Percentiles rank a stretch among this genome's conserved stretches.
Evolutionary conservation across 1,140 invertebrate species (phyloP).

Genomic region (Drosophila neocordata): DNA sequence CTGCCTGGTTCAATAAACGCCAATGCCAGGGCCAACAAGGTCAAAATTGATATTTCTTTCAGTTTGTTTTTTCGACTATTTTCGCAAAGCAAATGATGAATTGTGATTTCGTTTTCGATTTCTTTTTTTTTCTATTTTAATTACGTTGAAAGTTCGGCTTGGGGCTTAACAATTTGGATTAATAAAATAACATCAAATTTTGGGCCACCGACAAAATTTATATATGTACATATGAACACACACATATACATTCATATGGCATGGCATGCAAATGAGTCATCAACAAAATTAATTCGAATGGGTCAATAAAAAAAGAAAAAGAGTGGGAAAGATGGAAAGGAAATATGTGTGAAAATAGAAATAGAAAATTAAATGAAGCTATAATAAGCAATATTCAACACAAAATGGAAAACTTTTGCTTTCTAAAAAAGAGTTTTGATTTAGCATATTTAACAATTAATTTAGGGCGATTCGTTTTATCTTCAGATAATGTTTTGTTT

Average conservation of each 20-base stretch:
- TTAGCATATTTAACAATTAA: too few relatives aligned
- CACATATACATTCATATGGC: too few relatives aligned
- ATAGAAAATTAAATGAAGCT: not conserved
- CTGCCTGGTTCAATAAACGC: conserved; percentile 72
- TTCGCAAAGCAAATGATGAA: not conserved
- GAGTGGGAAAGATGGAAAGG: not conserved
- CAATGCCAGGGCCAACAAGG: conserved; percentile 52
- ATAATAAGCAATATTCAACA: not conserved
- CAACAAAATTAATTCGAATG: conserved; percentile 6
- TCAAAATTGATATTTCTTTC: conserved; percentile 47
- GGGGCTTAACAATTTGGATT: conserved; percentile 12
- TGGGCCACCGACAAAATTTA: not conserved
- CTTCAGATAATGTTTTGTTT: too few relatives aligned
- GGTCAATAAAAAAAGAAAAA: not conserved
- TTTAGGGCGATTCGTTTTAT: too few relatives aligned
- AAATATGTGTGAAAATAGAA: not conserved
- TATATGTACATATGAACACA: not conserved
- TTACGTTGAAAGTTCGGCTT: conserved; percentile 60
- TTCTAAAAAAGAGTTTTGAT: too few relatives aligned
- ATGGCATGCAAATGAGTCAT: conserved; percentile 75
- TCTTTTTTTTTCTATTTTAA: conserved; percentile 25
- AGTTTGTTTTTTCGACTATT: conserved; percentile 8
- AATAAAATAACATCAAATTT: conserved; percentile 1
- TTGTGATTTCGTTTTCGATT: conserved; percentile 55
- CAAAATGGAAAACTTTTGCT: not conserved